Evolutionary conservation across 2,113 vertebrate genomes (phyloP).

Genomic region (Lichenostomus cassidix): DNA sequence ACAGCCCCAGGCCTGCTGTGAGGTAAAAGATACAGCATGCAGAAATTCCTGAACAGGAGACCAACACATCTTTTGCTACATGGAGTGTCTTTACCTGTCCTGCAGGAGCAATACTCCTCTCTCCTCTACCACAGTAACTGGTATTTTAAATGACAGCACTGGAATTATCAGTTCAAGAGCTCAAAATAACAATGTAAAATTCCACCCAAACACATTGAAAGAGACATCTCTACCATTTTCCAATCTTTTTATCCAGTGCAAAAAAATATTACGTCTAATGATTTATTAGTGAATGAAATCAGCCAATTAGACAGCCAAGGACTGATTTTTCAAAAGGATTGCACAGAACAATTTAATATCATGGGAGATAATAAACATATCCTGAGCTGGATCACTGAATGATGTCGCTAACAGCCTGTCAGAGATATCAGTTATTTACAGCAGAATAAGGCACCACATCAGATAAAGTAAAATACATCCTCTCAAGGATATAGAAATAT

Average conservation of each 20-base stretch:
- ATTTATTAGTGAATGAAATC: slow-evolving; percentile 1
- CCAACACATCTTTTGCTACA: background rate
- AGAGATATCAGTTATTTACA: slow-evolving; percentile 51
- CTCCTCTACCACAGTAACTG: background rate
- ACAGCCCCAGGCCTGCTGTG: rapidly evolving
- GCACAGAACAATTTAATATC: background rate
- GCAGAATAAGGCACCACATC: slow-evolving; percentile 31
- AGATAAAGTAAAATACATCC: slow-evolving; percentile 54
- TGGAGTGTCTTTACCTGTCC: background rate
- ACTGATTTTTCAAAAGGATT: background rate
- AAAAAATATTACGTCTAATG: background rate
- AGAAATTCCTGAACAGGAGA: background rate
- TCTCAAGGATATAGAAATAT: slow-evolving; percentile 16
- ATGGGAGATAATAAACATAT: slow-evolving; percentile 33
- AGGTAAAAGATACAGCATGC: background rate
- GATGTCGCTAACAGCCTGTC: slow-evolving; percentile 21
- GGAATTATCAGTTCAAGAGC: background rate
- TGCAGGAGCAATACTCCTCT: background rate
- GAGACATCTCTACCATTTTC: background rate
- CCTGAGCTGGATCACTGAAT: background rate
- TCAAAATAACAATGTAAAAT: background rate
- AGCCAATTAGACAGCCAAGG: background rate
- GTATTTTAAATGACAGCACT: background rate
- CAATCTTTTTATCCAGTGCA: background rate
- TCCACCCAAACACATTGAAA: background rate